phyloP scores from a whole-genome alignment of 37 sponge, comb jelly and placozoan genomes.

The Chondrosia reniformis region DNA sequence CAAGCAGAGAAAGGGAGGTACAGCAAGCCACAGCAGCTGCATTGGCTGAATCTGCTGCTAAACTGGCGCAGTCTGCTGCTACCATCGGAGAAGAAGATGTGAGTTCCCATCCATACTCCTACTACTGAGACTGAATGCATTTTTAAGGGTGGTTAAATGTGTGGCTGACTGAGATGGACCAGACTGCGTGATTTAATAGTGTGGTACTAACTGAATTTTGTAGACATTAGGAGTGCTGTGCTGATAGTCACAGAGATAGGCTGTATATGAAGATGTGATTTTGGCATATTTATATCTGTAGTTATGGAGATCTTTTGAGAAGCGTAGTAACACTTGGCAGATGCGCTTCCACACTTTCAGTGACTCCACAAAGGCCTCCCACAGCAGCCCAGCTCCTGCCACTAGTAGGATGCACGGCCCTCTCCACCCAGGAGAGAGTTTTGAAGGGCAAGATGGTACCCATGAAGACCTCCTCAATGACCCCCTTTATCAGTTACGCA shows the following conservation, averaged over 20 bases:
- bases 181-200: no score
- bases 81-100: slow-evolving; percentile 44
- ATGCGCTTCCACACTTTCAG: slow-evolving; percentile 2
- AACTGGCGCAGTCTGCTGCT: slow-evolving; percentile 77
- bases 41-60: slow-evolving; percentile 69
- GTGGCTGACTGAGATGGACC: no score
- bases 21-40: slow-evolving; percentile 58
- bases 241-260: no score
- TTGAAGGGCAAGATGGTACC: neutral
- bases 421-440: neutral
- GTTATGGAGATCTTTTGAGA: no score
- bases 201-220: no score
- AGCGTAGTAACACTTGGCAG: neutral
- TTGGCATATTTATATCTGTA: no score
- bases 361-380: neutral
- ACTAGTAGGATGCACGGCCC: neutral
- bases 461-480: neutral
- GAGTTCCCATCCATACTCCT: no score
- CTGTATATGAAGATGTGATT: no score
- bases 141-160: no score
- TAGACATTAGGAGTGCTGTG: no score
- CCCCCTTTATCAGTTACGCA: neutral
- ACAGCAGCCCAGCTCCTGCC: no score
- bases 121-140: no score
- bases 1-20: slow-evolving; percentile 11